Evolutionary conservation across 1,140 invertebrate genomes (phyloP).

Genomic region (Pteromalus puparum): DNA sequence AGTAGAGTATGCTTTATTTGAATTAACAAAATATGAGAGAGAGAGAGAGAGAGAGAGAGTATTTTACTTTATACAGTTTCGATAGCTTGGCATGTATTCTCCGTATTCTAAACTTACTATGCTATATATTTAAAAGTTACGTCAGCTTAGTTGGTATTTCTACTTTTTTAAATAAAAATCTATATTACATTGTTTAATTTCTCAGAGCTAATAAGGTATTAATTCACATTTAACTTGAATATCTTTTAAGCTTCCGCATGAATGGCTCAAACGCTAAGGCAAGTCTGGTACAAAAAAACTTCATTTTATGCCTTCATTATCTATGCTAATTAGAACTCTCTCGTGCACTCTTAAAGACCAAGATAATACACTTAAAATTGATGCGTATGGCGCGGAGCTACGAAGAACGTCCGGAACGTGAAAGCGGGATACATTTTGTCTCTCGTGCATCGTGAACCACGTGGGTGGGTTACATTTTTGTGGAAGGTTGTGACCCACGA

Average conservation of each 20-base stretch:
- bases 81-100: no score
- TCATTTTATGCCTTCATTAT: slow-evolving; percentile 6
- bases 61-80: no score
- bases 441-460: no score
- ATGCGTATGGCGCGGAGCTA: not conserved
- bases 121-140: no score
- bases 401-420: not conserved
- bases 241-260: not conserved
- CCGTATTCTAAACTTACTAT: no score
- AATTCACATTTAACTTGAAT: not conserved
- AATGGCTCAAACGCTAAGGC: not conserved
- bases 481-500: not conserved
- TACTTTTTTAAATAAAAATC: no score
- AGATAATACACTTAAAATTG: not conserved
- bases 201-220: not conserved
- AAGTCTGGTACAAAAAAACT: not conserved
- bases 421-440: not conserved
- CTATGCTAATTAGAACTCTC: slow-evolving; percentile 28
- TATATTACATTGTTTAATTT: no score
- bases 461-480: not conserved
- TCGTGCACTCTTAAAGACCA: not conserved
- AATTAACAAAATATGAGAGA: no score
- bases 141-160: no score
- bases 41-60: no score
- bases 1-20: no score